phyloP scores from a whole-genome alignment of 2,797 vertebrate genomes.

The Tenualosa ilisha region DNA sequence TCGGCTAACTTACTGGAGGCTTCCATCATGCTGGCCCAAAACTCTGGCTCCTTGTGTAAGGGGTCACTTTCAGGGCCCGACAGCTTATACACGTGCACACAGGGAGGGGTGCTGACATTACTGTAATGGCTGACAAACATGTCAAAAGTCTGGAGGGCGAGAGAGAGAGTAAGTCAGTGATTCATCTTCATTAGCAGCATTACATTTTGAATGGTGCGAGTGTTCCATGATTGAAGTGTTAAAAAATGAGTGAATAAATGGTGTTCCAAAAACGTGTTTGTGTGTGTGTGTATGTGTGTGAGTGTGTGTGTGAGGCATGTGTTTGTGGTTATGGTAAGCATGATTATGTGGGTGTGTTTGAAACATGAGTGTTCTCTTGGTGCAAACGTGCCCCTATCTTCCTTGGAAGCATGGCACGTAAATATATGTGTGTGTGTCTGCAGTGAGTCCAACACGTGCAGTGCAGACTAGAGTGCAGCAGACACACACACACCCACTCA shows the following conservation, averaged over 20 bases:
- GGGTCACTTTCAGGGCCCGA: slow-evolving; percentile 78
- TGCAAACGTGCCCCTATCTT: neutral
- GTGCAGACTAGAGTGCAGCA: neutral
- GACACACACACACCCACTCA: too few species aligned
- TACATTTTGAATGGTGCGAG: neutral
- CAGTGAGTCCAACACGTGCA: neutral
- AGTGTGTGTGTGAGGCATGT: neutral
- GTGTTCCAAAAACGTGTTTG: neutral
- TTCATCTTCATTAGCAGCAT: neutral
- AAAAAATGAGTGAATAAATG: neutral
- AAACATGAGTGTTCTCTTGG: neutral
- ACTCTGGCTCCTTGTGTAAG: slow-evolving; percentile 84
- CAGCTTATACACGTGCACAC: slow-evolving; percentile 95
- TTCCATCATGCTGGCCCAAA: slow-evolving; percentile 99
- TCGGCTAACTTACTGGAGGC: slow-evolving; percentile 83
- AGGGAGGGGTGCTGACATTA: slow-evolving; percentile 91
- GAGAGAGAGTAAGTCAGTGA: neutral
- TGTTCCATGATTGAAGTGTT: neutral
- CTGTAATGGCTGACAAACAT: slow-evolving; percentile 99
- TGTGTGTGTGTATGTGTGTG: neutral
- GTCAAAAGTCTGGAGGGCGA: slow-evolving; percentile 87
- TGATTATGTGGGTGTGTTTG: neutral
- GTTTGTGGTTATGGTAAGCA: neutral
- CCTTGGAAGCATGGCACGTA: neutral
- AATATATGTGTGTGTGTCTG: neutral